Evolutionary conservation across 2,888 invertebrate genomes (phyloP).

Genomic region (Acheta domesticus): DNA sequence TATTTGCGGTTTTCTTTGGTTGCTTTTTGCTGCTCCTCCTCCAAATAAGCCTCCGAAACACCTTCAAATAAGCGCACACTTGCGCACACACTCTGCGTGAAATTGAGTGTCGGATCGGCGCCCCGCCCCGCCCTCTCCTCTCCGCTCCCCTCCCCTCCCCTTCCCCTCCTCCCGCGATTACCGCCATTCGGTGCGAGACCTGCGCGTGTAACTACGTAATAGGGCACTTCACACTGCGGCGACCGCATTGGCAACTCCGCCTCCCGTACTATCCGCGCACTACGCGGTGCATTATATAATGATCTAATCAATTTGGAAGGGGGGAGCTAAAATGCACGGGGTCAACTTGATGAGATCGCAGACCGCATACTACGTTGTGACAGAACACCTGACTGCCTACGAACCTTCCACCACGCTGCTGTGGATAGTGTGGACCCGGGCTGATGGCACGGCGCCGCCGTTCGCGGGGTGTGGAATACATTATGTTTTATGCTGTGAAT

Average conservation of each 20-base stretch:
- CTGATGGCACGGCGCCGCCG: no score
- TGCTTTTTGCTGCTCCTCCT: no score
- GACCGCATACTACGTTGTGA: background rate
- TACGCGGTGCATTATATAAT: background rate
- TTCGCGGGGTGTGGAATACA: no score
- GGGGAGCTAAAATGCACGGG: background rate
- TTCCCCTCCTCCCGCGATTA: no score
- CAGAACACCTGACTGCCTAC: conserved; percentile 5
- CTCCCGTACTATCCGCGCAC: background rate
- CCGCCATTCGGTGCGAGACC: no score
- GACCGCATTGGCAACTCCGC: background rate
- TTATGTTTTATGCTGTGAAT: no score
- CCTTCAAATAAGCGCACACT: background rate
- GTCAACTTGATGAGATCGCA: background rate
- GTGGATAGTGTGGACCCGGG: no score
- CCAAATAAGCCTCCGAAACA: no score
- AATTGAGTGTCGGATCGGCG: background rate
- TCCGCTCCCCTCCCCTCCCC: no score
- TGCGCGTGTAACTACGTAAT: background rate
- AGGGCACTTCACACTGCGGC: background rate
- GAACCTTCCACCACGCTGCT: no score
- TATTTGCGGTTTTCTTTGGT: no score
- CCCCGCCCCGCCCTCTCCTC: no score
- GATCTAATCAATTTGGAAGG: conserved; percentile 4
- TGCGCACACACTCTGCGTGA: background rate